These are phyloP conservation scores for Lutjanus erythropterus DNA, from an alignment of 2,113 vertebrate genomes.

Conservation along the genomic window DNA sequence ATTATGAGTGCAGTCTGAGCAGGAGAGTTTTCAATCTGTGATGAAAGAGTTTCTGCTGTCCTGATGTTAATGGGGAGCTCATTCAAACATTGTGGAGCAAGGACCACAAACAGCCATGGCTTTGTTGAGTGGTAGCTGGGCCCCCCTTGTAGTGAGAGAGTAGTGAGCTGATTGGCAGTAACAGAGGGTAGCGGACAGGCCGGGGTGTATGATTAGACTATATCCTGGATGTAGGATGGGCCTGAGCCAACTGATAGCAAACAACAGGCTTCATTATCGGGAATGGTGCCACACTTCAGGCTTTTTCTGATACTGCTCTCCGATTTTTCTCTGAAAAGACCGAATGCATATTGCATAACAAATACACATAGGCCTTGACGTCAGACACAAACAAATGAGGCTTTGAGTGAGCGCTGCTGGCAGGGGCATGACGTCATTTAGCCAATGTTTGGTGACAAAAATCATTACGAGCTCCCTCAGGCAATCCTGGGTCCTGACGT, in stretches of 20 bases:
- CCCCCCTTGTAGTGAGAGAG: too few relatives aligned
- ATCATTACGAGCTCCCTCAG: slow-evolving; percentile 50
- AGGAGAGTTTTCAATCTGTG: too few relatives aligned
- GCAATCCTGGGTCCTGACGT: slow-evolving; percentile 21
- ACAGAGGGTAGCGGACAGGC: neutral
- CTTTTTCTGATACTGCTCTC: neutral
- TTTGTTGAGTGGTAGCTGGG: too few relatives aligned
- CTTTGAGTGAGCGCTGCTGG: neutral
- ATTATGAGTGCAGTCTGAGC: too few relatives aligned
- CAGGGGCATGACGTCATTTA: slow-evolving; percentile 36
- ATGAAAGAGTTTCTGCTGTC: too few relatives aligned
- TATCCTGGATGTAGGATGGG: neutral
- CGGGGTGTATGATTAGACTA: neutral
- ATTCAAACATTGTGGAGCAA: too few relatives aligned
- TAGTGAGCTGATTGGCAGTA: too few relatives aligned
- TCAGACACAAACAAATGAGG: slow-evolving; percentile 27
- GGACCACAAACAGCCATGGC: too few relatives aligned
- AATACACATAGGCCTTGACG: slow-evolving; percentile 8
- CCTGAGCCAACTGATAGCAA: neutral
- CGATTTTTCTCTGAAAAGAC: neutral
- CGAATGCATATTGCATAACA: neutral
- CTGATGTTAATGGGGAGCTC: too few relatives aligned
- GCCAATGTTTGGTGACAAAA: slow-evolving; percentile 33
- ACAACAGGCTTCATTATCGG: neutral
- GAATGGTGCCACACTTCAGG: neutral